Conservation (phyloP, 2,888 invertebrate genomes). For the Luperina testacea region DNA sequence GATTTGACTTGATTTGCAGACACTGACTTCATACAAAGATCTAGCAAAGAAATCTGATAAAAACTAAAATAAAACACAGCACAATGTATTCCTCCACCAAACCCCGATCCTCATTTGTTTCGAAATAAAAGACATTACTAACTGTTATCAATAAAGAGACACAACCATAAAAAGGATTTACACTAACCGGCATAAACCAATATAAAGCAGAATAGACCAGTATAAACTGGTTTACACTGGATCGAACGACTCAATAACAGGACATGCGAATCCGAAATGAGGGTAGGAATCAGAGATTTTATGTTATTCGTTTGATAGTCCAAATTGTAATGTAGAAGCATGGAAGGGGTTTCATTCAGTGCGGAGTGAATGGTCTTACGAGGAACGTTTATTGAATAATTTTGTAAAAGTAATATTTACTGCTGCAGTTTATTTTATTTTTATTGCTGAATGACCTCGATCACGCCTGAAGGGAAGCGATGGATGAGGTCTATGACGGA, state of each 20-base stretch:
- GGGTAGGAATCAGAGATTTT: constrained; percentile 29
- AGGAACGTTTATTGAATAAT: background rate
- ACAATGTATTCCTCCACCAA: background rate
- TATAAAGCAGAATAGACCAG: constrained; percentile 53
- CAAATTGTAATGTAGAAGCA: background rate
- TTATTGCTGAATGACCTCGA: too few relatives aligned
- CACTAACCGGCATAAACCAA: constrained; percentile 60
- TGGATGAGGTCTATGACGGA: too few relatives aligned
- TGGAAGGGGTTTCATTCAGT: background rate
- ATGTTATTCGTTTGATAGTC: constrained; percentile 48
- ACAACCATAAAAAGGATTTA: constrained; percentile 63
- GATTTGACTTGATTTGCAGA: too few relatives aligned
- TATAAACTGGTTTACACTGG: constrained; percentile 54
- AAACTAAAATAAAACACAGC: background rate
- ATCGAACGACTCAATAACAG: constrained; percentile 70
- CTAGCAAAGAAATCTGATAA: too few relatives aligned
- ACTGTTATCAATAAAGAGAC: constrained; percentile 56
- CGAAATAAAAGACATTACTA: constrained; percentile 35
- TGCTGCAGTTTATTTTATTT: background rate
- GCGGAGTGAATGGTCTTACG: background rate
- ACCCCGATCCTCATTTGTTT: constrained; percentile 5
- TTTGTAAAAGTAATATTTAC: constrained; percentile 1
- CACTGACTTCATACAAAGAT: background rate
- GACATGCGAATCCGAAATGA: constrained; percentile 60
- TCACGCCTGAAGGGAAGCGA: too few relatives aligned